phyloP scores from a whole-genome alignment of 2,113 vertebrate species.

The Probosciger aterrimus region DNA sequence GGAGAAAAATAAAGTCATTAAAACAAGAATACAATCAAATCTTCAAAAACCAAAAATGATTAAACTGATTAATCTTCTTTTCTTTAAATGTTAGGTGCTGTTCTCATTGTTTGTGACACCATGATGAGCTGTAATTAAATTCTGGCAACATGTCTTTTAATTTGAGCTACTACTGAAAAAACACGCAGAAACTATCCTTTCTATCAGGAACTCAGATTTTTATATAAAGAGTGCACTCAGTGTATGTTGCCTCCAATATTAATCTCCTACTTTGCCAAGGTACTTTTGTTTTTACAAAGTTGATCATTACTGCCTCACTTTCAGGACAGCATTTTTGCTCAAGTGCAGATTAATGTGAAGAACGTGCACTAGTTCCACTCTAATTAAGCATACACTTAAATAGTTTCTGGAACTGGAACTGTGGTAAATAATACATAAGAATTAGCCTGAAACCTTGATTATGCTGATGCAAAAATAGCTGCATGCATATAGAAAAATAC shows the following conservation, averaged over 20 bases:
- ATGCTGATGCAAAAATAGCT: not conserved
- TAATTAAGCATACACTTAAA: not conserved
- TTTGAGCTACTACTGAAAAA: not conserved
- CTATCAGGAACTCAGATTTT: not conserved
- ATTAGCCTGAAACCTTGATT: not conserved
- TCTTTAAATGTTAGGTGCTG: not conserved
- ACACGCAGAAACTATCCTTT: not conserved
- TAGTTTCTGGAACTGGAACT: not conserved
- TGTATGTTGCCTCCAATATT: not conserved
- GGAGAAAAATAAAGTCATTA: not conserved
- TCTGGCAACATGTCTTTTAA: not conserved
- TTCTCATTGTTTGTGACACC: not conserved
- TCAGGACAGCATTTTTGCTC: not conserved
- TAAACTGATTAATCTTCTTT: not conserved
- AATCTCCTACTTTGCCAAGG: not conserved
- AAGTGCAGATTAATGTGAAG: not conserved
- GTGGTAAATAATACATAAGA: not conserved
- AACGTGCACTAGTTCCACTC: not conserved
- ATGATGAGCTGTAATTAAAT: constrained; percentile 17
- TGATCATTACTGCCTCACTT: not conserved
- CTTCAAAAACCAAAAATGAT: not conserved
- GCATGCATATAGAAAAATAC: not conserved
- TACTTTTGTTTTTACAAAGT: not conserved
- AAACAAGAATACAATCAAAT: not conserved
- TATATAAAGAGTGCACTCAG: not conserved